Base-by-base conservation (phyloP, 2,888 invertebrate species). In the Metellina segmentata region DNA sequence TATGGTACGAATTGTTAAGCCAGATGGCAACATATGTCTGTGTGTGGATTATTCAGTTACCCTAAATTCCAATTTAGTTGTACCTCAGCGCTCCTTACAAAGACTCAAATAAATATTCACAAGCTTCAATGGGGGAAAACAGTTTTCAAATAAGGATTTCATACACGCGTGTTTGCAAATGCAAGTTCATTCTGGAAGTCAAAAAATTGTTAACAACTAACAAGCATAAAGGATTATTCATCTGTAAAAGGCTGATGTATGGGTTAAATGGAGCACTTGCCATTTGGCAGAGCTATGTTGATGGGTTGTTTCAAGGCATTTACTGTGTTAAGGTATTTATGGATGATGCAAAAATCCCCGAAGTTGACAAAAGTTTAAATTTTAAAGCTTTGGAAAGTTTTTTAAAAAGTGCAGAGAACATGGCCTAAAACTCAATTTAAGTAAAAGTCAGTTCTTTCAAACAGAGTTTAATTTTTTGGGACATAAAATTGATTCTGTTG, bases 1-100 rank as follows among this genome's bases (percentile, higher is more conserved):
- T 7, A n/a, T 86, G 49, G 86, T 86, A 48, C 86, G 61, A n/a
- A 61, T 78, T 34, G 77, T 86, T 11, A 86, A 86, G 53, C n/a
- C 51, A 52, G 74, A 85, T 9, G 74, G 83, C 2, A 48, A 11
- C 13, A 85, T 72, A 51, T 11, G n/a, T n/a, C n/a, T n/a, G n/a
- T n/a, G n/a, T n/a, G n/a, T n/a, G n/a, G n/a, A n/a, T n/a, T 85
- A 85, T 85, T 85, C 34, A 7, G 52, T 78, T 6, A 77, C 77
- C 16, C 49, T 86, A 49, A 86, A 86, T 48, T 61, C 77, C 1
- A 86, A 77, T 69, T 69, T 86, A 49, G n/a, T 78, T n/a, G 86
- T 86, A 52, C 78, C 20, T 11, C 86, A 86, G 34, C 86, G 77
- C 49, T 69, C 86, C 8, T 77, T 86, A 7, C 77, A 75, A 34